A percentile compares a stretch with the other conserved stretches of the same genome.
phyloP scores from a whole-genome alignment of 2,113 vertebrate species.

The Collichthys lucidus region DNA sequence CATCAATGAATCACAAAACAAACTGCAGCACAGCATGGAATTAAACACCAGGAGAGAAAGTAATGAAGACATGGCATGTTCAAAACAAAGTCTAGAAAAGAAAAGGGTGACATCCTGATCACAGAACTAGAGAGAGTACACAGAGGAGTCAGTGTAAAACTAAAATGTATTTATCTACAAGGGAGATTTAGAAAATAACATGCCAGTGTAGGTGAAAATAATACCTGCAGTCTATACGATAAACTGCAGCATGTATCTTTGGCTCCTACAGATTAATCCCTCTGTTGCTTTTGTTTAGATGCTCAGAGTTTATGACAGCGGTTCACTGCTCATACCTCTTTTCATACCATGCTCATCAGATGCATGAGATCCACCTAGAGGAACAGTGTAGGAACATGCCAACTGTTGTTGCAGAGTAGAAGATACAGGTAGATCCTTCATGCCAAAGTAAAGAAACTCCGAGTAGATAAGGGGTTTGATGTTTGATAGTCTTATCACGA shows the following conservation, averaged over 20 bases:
- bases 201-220: slow-evolving; percentile 21
- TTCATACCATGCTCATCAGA: slow-evolving; percentile 44
- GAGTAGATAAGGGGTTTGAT: slow-evolving; percentile 48
- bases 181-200: slow-evolving; percentile 12
- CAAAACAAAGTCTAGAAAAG: not conserved
- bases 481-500: slow-evolving; percentile 46
- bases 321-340: slow-evolving; percentile 8
- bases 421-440: slow-evolving; percentile 53
- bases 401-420: slow-evolving; percentile 49
- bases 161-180: slow-evolving; percentile 2
- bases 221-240: slow-evolving; percentile 11
- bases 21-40: slow-evolving; percentile 2
- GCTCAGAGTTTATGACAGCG: slow-evolving; percentile 23
- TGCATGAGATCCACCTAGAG: slow-evolving; percentile 22
- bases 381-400: slow-evolving; percentile 54
- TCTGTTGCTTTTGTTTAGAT: slow-evolving; percentile 28
- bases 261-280: slow-evolving; percentile 16
- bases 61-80: not conserved
- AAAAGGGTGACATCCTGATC: not conserved
- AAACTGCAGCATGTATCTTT: slow-evolving; percentile 32
- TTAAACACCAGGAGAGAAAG: slow-evolving; percentile 39
- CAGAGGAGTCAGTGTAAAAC: not conserved
- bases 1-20: slow-evolving; percentile 17
- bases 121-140: not conserved
- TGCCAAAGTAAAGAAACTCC: slow-evolving; percentile 40